phyloP scores from a whole-genome alignment of 1,140 invertebrate species.

The Harlomillsia oculata region DNA sequence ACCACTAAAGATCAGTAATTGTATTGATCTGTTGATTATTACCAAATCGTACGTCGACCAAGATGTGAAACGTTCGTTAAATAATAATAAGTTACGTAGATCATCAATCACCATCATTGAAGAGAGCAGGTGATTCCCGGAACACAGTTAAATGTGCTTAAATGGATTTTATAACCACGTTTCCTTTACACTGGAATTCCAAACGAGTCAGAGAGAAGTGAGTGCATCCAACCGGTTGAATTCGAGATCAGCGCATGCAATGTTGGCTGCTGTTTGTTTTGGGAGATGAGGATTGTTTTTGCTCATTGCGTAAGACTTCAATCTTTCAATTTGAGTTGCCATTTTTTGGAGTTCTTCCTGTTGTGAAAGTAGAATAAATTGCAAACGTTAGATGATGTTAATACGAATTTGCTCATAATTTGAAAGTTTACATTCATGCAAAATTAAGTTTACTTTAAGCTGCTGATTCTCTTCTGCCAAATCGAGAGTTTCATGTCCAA shows the following conservation, averaged over 20 bases:
- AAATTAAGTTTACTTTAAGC: constrained; percentile 55
- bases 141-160: too few species aligned
- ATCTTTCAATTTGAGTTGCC: constrained; percentile 80
- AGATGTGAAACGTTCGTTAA: too few species aligned
- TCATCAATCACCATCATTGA: too few species aligned
- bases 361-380: background rate
- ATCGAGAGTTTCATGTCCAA: constrained; percentile 70
- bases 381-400: too few species aligned
- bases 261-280: constrained; percentile 44
- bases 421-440: too few species aligned
- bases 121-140: too few species aligned
- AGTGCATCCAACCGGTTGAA: constrained; percentile 25
- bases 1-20: too few species aligned
- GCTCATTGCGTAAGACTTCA: constrained; percentile 87
- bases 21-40: too few species aligned
- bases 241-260: constrained; percentile 23
- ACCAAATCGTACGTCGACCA: too few species aligned
- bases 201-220: constrained; percentile 31
- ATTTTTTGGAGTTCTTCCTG: constrained; percentile 83
- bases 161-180: constrained; percentile 8
- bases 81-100: too few species aligned
- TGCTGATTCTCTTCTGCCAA: constrained; percentile 82
- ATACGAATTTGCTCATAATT: too few species aligned
- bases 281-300: constrained; percentile 77
- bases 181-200: constrained; percentile 13